Conservation (phyloP, 2,888 invertebrate genomes). For the Scaptomyza flava region DNA sequence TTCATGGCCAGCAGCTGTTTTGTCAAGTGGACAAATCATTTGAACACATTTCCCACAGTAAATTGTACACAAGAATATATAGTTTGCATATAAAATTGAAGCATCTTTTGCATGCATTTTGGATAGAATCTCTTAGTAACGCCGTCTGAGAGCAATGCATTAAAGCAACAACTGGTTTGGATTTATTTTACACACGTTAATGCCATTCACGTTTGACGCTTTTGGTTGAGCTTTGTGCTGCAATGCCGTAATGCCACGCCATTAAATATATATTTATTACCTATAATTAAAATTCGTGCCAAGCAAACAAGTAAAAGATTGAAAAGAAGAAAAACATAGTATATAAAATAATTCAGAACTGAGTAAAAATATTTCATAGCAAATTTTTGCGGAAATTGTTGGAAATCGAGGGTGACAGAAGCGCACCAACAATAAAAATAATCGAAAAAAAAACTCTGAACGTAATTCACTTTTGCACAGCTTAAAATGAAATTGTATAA, state of each 20-base stretch:
- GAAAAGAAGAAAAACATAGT: constrained; percentile 4
- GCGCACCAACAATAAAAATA: background rate
- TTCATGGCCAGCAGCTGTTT: constrained; percentile 35
- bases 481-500: constrained; percentile 48
- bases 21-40: constrained; percentile 19
- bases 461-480: constrained; percentile 50
- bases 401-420: constrained; percentile 63
- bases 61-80: constrained; percentile 6
- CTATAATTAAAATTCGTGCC: constrained; percentile 65
- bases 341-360: background rate
- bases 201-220: constrained; percentile 1
- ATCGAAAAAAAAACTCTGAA: constrained; percentile 32
- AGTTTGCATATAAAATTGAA: background rate
- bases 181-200: constrained; percentile 12
- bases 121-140: background rate
- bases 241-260: constrained; percentile 55
- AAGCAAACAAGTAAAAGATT: constrained; percentile 9
- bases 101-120: background rate
- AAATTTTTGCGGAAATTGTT: constrained; percentile 57
- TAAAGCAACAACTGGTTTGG: too few relatives aligned
- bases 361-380: constrained; percentile 26
- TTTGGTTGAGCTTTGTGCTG: constrained; percentile 26
- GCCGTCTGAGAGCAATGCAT: constrained; percentile 27
- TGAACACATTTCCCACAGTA: constrained; percentile 25
- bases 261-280: constrained; percentile 71